Conservation (phyloP, 2,888 invertebrate species). For the Drosophila lutescens region DNA sequence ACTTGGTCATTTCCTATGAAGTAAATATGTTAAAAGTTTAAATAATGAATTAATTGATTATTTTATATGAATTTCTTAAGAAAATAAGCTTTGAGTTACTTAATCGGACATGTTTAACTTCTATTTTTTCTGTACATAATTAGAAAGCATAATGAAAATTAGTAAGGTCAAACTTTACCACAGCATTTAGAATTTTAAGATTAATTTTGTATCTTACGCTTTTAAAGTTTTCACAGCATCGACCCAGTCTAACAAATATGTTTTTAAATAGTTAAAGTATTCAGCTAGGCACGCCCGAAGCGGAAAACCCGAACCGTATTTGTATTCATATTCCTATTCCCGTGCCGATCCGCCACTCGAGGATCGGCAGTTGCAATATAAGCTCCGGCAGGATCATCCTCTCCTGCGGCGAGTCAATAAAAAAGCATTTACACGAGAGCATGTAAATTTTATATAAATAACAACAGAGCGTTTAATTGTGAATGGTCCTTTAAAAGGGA, state of each 20-base stretch:
- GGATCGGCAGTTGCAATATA: constrained; percentile 48
- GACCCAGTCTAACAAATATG: constrained; percentile 16
- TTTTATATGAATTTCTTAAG: not conserved
- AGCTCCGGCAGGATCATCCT: constrained; percentile 15
- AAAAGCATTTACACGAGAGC: constrained; percentile 54
- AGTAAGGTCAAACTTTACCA: not conserved
- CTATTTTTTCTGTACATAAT: constrained; percentile 10
- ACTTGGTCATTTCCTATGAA: not conserved
- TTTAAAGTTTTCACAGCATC: not conserved
- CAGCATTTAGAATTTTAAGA: not conserved
- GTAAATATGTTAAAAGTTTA: not conserved
- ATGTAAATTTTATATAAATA: constrained; percentile 56
- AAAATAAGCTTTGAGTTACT: not conserved
- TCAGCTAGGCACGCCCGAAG: constrained; percentile 57
- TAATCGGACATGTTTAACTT: not conserved
- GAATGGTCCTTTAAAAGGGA: constrained; percentile 63
- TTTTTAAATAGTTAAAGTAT: constrained; percentile 62
- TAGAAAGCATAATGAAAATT: not conserved
- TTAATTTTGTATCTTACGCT: not conserved
- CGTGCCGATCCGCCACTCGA: constrained; percentile 8
- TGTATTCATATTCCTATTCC: constrained; percentile 42
- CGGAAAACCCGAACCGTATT: constrained; percentile 41
- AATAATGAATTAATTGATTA: not conserved
- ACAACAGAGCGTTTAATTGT: constrained; percentile 4
- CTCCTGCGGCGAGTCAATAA: constrained; percentile 31